These are phyloP conservation scores for Porites lutea DNA, from an alignment of 64 coral and sea anemone genomes.

Conservation along the genomic window DNA sequence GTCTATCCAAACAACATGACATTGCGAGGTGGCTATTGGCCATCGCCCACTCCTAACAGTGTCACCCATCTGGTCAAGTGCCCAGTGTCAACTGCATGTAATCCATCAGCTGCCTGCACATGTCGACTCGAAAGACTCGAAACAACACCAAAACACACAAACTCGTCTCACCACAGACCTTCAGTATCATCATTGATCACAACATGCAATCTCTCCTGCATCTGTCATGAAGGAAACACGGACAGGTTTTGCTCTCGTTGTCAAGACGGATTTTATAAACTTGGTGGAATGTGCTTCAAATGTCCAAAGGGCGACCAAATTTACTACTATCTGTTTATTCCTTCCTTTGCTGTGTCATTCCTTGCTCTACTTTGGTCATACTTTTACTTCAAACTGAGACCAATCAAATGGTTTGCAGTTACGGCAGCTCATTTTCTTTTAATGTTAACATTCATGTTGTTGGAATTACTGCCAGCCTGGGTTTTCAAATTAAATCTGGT, in stretches of 20 bases:
- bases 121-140: slow-evolving; percentile 34
- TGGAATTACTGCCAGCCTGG: slow-evolving; percentile 48
- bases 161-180: neutral
- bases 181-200: slow-evolving; percentile 48
- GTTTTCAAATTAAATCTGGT: slow-evolving; percentile 42
- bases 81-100: slow-evolving; percentile 29
- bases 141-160: neutral
- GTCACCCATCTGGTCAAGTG: neutral
- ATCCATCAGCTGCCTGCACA: slow-evolving; percentile 27
- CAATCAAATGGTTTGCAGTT: slow-evolving; percentile 45
- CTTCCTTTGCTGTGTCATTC: slow-evolving; percentile 43
- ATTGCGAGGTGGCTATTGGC: slow-evolving; percentile 40
- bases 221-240: neutral
- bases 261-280: slow-evolving; percentile 59
- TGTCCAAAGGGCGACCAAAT: slow-evolving; percentile 32
- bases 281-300: slow-evolving; percentile 40
- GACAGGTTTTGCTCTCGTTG: neutral
- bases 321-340: slow-evolving; percentile 40
- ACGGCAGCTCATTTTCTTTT: slow-evolving; percentile 32
- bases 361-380: slow-evolving; percentile 31
- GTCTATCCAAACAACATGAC: slow-evolving; percentile 31
- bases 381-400: neutral
- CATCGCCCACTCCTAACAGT: slow-evolving; percentile 30
- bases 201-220: slow-evolving; percentile 36
- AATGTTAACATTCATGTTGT: slow-evolving; percentile 27